Evolutionary conservation across 2,113 vertebrate species (phyloP).

Genomic region (Anoura caudifer): DNA sequence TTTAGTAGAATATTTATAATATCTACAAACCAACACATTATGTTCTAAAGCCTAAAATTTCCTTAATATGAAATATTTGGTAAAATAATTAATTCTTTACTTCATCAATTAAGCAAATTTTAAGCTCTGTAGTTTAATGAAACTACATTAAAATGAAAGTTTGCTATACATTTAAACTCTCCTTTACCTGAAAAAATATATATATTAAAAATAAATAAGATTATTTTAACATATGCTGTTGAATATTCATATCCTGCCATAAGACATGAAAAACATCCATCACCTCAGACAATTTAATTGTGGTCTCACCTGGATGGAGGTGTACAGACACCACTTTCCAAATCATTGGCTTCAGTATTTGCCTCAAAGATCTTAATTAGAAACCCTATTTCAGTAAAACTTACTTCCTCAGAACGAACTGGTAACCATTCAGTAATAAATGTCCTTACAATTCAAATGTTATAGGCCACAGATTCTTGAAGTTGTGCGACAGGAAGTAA

Average conservation of each 20-base stretch:
- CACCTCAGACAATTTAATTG: neutral
- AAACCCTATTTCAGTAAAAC: neutral
- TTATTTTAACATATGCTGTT: neutral
- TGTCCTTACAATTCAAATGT: neutral
- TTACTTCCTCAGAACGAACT: conserved; percentile 31
- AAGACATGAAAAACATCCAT: neutral
- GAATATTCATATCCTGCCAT: neutral
- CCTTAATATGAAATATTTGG: neutral
- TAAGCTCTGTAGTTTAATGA: neutral
- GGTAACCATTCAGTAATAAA: neutral
- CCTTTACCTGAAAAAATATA: neutral
- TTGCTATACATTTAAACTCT: neutral
- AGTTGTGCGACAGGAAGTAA: neutral
- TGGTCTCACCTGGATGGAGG: neutral
- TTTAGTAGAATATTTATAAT: neutral
- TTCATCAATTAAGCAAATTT: neutral
- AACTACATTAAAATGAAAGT: neutral
- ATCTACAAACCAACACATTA: neutral
- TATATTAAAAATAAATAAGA: neutral
- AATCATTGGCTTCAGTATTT: neutral
- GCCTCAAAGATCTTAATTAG: neutral
- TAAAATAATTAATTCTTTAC: neutral
- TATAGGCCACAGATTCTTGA: neutral
- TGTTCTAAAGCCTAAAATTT: conserved; percentile 14
- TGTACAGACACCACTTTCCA: neutral